phyloP scores from a whole-genome alignment of 1,140 invertebrate species.

The Nasonia giraulti region DNA sequence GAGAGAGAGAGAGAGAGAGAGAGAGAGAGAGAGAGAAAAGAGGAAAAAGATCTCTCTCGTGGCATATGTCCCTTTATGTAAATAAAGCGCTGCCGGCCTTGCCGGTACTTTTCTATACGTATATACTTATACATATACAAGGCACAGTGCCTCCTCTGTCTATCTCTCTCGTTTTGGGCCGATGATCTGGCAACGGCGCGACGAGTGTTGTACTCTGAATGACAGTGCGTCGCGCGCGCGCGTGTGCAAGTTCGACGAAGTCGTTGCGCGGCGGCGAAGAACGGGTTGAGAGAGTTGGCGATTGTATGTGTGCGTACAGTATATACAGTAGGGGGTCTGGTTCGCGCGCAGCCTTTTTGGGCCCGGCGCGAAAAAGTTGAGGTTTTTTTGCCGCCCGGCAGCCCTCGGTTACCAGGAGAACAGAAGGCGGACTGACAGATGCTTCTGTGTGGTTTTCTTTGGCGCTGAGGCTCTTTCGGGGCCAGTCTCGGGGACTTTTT shows the following conservation, averaged over 20 bases:
- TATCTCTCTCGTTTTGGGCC: slow-evolving; percentile 15
- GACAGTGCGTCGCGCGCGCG: background rate
- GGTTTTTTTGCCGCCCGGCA: background rate
- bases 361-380: background rate
- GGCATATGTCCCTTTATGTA: slow-evolving; percentile 2
- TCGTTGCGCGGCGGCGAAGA: background rate
- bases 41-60: background rate
- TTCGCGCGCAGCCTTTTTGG: background rate
- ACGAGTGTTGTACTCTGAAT: background rate
- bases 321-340: background rate
- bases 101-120: background rate
- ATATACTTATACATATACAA: background rate
- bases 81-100: slow-evolving; percentile 31
- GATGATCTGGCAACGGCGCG: slow-evolving; percentile 45
- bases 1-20: too few relatives aligned
- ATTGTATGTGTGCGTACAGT: too few relatives aligned
- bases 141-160: background rate
- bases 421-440: background rate
- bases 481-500: too few relatives aligned
- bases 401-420: background rate
- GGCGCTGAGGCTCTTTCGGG: background rate
- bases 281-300: background rate
- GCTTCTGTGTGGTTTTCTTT: background rate
- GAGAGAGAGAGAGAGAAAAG: too few relatives aligned
- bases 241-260: background rate